A percentile compares a stretch with the other conserved stretches of the same genome.
Conservation (phyloP, 2,113 vertebrate species). For the Chionis minor region DNA sequence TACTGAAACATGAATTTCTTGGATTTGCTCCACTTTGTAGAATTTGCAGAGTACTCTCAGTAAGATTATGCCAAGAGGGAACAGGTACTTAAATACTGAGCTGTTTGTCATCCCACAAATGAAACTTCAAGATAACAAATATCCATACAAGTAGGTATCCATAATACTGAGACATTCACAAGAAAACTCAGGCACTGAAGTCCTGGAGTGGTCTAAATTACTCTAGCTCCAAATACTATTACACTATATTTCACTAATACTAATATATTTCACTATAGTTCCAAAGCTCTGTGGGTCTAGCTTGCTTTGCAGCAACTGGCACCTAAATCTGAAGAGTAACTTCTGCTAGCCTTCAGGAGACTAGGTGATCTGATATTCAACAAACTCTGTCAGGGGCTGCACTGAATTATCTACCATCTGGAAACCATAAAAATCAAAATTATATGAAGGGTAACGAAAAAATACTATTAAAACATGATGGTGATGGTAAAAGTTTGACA, state of each 20-base stretch:
- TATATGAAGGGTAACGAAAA: background rate
- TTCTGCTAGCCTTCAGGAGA: background rate
- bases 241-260: background rate
- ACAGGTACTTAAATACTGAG: background rate
- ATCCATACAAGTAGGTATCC: background rate
- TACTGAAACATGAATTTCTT: background rate
- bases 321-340: background rate
- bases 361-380: background rate
- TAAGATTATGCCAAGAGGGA: background rate
- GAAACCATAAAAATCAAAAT: constrained; percentile 9
- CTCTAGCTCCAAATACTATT: background rate
- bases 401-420: constrained; percentile 15
- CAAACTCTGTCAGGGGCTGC: background rate
- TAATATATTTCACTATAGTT: background rate
- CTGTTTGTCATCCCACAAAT: background rate
- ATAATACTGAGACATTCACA: background rate
- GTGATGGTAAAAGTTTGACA: background rate
- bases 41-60: background rate
- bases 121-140: background rate
- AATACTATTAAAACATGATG: background rate
- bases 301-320: background rate
- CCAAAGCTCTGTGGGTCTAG: background rate
- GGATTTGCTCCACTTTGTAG: background rate
- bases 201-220: background rate
- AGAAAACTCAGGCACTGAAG: background rate